Conservation (phyloP, 2,888 invertebrate genomes). For the Kuschelorhynchus macadamiae region DNA sequence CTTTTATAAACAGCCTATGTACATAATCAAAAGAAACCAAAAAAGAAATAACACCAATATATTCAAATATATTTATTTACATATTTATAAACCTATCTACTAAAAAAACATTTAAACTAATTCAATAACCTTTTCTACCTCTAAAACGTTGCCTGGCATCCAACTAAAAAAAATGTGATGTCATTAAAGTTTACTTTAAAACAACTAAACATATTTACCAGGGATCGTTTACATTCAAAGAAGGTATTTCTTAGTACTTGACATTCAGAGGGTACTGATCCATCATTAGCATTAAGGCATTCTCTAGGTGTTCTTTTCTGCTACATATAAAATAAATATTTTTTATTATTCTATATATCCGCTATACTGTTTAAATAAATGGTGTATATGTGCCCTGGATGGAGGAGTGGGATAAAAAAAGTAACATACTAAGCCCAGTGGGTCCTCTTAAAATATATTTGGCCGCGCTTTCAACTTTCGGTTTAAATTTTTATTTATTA, state of each 20-base stretch:
- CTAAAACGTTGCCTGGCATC: slow-evolving; percentile 86
- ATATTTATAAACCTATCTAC: slow-evolving; percentile 14
- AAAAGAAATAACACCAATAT: too few species aligned
- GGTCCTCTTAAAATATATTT: too few species aligned
- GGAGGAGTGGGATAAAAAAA: too few species aligned
- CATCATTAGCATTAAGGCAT: slow-evolving; percentile 76
- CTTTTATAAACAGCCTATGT: too few species aligned
- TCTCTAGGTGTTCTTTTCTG: slow-evolving; percentile 85
- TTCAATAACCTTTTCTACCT: slow-evolving; percentile 81
- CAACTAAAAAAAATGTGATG: slow-evolving; percentile 72
- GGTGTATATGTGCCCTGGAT: too few species aligned
- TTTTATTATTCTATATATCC: too few species aligned
- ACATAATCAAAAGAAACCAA: too few species aligned
- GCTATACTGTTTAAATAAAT: too few species aligned
- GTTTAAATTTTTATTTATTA: too few species aligned
- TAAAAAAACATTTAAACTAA: slow-evolving; percentile 53
- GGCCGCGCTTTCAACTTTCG: too few species aligned
- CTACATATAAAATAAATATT: slow-evolving; percentile 71
- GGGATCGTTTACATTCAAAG: slow-evolving; percentile 92
- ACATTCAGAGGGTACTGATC: slow-evolving; percentile 82
- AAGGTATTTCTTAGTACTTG: slow-evolving; percentile 80
- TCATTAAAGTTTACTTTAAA: neutral
- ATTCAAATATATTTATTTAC: too few species aligned
- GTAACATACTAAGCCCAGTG: too few species aligned
- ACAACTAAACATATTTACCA: slow-evolving; percentile 73